Evolutionary conservation across 2,797 vertebrate species (phyloP), one percentile per base, ranked within the genome.

Genomic region (Melanotaenia boesemani): DNA sequence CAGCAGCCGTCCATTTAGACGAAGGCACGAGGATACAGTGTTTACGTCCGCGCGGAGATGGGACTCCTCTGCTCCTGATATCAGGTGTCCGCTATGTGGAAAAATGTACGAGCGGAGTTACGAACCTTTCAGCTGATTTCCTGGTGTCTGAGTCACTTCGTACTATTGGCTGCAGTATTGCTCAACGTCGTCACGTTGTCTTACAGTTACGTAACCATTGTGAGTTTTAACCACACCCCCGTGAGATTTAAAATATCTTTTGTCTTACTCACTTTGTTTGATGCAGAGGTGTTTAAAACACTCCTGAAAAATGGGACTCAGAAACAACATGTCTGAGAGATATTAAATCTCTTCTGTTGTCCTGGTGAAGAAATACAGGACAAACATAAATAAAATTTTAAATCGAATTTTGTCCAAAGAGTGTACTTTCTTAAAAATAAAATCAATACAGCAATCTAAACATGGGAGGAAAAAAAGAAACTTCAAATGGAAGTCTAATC

Each of bases 161-260:
- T n/a, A 12, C 71, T 9, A 75, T 75, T 80, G 78, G 81, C 56
- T 72, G 34, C 50, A 7, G 10, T 6, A 54, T 64, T 52, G 36
- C 44, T n/a, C 52, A 11, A 75, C 81, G 83, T 77, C 0, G 28
- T 73, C 70, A 79, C 84, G 85, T 86, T 84, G 55, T 65, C 30
- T 1, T 12, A 28, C 39, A 0, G 62, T 90, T 87, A 81, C 88
- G 88, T 87, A 85, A 90, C 34, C 6, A 1, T 16, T 28, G 32
- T 3, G 34, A 34, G n/a, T 5, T 11, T 3, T 0, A 6, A 34
- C 67, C 78, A 82, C 87, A 10, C 82, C 85, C 67, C 63, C 55
- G 4, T 22, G 26, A 32, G 48, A 28, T 34, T 4, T 9, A 8
- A 58, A 56, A 20, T 15, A 52, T 4, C 6, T 9, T 2, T 5